phyloP scores from a whole-genome alignment of 2,113 vertebrate species.

The Gobio gobio region DNA sequence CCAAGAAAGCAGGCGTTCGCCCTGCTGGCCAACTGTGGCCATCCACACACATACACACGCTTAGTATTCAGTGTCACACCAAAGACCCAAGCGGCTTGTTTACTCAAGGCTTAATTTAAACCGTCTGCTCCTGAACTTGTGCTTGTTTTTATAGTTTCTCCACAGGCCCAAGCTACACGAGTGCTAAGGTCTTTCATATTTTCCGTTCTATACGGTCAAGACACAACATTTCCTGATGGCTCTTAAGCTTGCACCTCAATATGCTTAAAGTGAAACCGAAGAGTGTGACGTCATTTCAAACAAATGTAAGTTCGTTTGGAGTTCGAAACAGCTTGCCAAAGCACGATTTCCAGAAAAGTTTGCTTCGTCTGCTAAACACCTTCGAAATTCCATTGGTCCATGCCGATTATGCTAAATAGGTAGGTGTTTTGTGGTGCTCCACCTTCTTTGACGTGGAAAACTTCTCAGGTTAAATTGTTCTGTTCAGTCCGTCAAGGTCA shows the following conservation, averaged over 20 bases:
- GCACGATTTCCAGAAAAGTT: background rate
- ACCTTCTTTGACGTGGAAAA: too few species aligned
- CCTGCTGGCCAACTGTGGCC: constrained; percentile 37
- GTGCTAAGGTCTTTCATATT: constrained; percentile 60
- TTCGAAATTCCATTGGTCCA: background rate
- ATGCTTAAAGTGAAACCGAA: background rate
- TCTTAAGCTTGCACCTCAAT: background rate
- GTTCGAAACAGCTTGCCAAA: background rate
- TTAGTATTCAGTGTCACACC: constrained; percentile 64
- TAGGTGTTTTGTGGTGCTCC: too few species aligned
- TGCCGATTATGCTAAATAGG: background rate
- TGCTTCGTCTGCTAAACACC: too few species aligned
- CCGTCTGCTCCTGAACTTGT: constrained; percentile 64
- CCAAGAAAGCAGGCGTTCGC: constrained; percentile 55
- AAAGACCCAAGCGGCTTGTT: constrained; percentile 62
- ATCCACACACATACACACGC: constrained; percentile 43
- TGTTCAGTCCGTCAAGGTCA: too few species aligned
- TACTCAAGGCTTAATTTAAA: constrained; percentile 76
- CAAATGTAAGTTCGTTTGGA: background rate
- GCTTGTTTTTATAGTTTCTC: constrained; percentile 75
- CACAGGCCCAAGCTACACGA: constrained; percentile 53
- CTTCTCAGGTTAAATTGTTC: too few species aligned
- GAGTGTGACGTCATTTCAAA: background rate
- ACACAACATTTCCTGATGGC: background rate
- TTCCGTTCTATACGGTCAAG: background rate